Evolutionary conservation across 2,113 vertebrate genomes (phyloP).

Genomic region (Cyanoderma ruficeps): DNA sequence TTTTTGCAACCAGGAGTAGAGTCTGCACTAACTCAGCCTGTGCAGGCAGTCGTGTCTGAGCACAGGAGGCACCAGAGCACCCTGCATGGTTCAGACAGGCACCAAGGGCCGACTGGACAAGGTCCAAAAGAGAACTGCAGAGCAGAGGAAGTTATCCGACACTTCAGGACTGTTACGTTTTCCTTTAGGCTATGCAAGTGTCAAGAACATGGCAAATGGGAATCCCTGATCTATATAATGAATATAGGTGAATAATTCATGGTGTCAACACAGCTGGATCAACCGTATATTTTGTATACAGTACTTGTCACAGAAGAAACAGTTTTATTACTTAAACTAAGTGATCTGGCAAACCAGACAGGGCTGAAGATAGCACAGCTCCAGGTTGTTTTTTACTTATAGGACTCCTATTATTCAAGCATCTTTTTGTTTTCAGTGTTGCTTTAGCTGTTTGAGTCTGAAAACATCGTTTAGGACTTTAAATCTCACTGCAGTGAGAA

Average conservation of each 20-base stretch:
- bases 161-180: background rate
- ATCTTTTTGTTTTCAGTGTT: background rate
- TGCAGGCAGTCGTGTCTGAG: accelerated
- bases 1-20: background rate
- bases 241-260: background rate
- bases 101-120: background rate
- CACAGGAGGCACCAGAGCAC: background rate
- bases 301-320: background rate
- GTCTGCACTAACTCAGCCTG: background rate
- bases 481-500: background rate
- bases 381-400: background rate
- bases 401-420: background rate
- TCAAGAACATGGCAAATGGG: background rate
- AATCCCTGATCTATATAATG: background rate
- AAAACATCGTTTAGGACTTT: background rate
- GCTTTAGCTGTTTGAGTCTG: background rate
- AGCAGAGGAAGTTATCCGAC: background rate
- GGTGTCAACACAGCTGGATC: background rate
- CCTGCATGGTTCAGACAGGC: background rate
- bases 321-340: background rate
- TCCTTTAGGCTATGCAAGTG: background rate
- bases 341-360: background rate
- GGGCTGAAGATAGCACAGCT: background rate
- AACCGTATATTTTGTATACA: background rate
- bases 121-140: background rate